Evolutionary conservation across 2,888 invertebrate genomes (phyloP), one percentile per base, ranked within the genome.

Genomic region (Noctua comes): DNA sequence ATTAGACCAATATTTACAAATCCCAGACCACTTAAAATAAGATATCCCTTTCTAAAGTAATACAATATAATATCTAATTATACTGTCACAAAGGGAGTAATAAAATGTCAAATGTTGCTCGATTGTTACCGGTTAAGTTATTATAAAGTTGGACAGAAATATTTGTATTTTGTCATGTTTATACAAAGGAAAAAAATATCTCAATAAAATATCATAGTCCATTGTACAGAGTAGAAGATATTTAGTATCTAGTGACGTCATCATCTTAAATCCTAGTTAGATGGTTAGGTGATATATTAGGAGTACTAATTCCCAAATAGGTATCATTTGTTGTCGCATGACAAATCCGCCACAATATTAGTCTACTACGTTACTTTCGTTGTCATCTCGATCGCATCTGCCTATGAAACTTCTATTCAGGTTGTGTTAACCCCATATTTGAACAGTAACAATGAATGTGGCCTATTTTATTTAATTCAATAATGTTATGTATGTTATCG

Each of bases 111-210:
- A 92, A 94, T 92, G 93, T 95, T 95, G 93, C 94, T 95, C 94
- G 95, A 95, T 96, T 95, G 96, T 96, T 96, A 96, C 96, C 95
- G 94, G 93, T 93, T 96, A 95, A 94, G 94, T 95, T 94, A 94
- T 94, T 93, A 95, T 93, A 93, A 93, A 92, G 93, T 94, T 93
- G 94, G 94, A 94, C 94, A 94, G 91, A 95, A 93, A 95, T 95
- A 93, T 95, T 96, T 95, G 96, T 97, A 96, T 97, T 96, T 97
- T 96, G 94, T 95, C 96, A 96, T 94, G 94, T 97, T 96, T 97
- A 96, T 96, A 97, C 96, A 93, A 96, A 95, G 93, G 93, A 93
- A 94, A 90, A 88, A 93, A 94, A 95, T 96, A 96, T 96, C 96
- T 96, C 95, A 95, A 95, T 94, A 92, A 92, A 95, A 94, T 96